These are phyloP conservation scores for Margarornis squamiger DNA, from an alignment of 2,797 vertebrate genomes.

Conservation along the genomic window DNA sequence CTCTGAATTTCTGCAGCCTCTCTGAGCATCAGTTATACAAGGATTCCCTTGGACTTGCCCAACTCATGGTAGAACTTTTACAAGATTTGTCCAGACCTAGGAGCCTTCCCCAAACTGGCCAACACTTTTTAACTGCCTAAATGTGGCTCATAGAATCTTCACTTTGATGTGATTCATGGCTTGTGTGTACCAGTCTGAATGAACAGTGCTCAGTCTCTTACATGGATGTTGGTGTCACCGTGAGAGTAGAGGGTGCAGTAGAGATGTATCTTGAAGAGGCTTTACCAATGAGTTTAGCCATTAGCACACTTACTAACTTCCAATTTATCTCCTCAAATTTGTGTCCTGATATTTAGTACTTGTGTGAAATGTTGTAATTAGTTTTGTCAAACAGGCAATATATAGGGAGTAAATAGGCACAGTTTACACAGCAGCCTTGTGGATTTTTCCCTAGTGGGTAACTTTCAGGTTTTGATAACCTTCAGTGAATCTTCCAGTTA, in stretches of 20 bases:
- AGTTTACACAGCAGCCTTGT: not conserved
- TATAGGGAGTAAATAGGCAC: not conserved
- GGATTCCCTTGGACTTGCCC: not conserved
- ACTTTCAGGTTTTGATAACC: not conserved
- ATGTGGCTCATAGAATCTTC: not conserved
- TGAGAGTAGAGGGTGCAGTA: not conserved
- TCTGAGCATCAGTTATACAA: not conserved
- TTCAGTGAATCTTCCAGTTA: not conserved
- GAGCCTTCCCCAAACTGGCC: not conserved
- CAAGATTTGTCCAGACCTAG: not conserved
- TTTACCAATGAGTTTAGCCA: not conserved
- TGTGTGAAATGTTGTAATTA: not conserved
- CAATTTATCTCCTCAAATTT: not conserved
- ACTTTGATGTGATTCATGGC: not conserved
- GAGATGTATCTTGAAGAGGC: accelerated
- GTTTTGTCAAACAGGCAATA: not conserved
- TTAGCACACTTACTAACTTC: not conserved
- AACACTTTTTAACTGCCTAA: not conserved
- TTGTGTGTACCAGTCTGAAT: not conserved
- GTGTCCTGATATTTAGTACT: not conserved
- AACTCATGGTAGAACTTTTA: not conserved
- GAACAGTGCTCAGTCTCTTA: not conserved
- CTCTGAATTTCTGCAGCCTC: not conserved
- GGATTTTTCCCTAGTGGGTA: not conserved
- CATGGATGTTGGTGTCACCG: accelerated